These are phyloP conservation scores for Danio aesculapii DNA, from an alignment of 2,797 vertebrate species.

Conservation along the genomic window DNA sequence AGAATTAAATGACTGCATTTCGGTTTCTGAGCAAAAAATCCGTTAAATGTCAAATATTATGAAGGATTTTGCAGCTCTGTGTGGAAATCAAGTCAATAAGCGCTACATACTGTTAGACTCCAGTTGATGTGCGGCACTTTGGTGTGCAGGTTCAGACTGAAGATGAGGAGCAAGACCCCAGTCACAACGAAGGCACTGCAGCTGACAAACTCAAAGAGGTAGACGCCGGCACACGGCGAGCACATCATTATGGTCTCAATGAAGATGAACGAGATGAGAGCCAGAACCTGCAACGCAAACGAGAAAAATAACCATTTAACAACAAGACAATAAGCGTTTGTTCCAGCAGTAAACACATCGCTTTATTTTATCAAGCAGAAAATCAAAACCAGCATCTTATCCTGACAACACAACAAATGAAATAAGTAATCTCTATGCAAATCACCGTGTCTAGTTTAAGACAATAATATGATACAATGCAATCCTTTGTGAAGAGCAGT, in stretches of 20 bases:
- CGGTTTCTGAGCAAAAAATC: neutral
- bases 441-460: neutral
- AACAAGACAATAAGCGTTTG: constrained; percentile 8
- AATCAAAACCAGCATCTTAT: neutral
- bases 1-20: neutral
- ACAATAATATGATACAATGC: constrained; percentile 1
- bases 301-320: neutral
- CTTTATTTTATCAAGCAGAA: neutral
- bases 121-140: constrained; percentile 97
- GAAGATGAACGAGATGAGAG: constrained; percentile 95
- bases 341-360: neutral
- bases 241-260: constrained; percentile 98
- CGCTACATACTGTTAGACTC: constrained; percentile 89
- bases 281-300: constrained; percentile 81
- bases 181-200: constrained; percentile 95
- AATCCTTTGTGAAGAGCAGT: constrained; percentile 14
- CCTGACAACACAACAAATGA: neutral
- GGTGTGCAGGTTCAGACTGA: constrained; percentile 91
- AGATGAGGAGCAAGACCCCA: constrained; percentile 90
- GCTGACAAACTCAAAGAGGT: constrained; percentile 99
- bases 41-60: neutral
- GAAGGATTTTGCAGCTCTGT: neutral
- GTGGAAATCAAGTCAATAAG: neutral
- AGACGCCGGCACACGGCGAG: constrained; percentile 92
- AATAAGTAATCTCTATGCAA: neutral